Conservation (phyloP, 1,140 invertebrate genomes). For the Ditylenchus dipsaci region DNA sequence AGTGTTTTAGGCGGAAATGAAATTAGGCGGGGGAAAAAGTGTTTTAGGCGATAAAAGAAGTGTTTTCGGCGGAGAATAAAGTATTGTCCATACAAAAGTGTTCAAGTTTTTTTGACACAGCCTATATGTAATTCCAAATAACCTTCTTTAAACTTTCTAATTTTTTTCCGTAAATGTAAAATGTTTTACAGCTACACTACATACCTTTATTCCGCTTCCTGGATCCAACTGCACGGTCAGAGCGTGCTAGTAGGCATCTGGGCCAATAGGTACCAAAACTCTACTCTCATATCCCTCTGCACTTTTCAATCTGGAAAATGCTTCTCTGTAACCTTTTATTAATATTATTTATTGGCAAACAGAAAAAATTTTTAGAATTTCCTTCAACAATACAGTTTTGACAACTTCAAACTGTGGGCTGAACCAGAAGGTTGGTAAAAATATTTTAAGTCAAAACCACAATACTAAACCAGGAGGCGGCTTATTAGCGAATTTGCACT, state of each 20-base stretch:
- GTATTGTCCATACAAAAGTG: too few species aligned
- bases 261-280: constrained; percentile 50
- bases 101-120: too few species aligned
- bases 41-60: too few species aligned
- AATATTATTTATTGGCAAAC: too few species aligned
- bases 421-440: constrained; percentile 32
- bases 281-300: constrained; percentile 33
- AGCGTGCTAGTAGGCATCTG: constrained; percentile 48
- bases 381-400: constrained; percentile 35
- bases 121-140: too few species aligned
- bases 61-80: too few species aligned
- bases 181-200: constrained; percentile 11
- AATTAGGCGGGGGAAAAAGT: too few species aligned
- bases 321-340: constrained; percentile 25
- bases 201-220: constrained; percentile 49
- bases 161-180: too few species aligned
- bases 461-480: too few species aligned
- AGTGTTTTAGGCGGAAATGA: too few species aligned
- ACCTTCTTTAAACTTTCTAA: too few species aligned
- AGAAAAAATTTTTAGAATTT: constrained; percentile 20
- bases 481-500: too few species aligned
- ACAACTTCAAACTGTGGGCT: constrained; percentile 31
- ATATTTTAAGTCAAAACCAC: background rate
- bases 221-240: constrained; percentile 37
- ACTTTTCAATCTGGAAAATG: constrained; percentile 37